Evolutionary conservation across 1,140 invertebrate species (phyloP).

Genomic region (Aphelinus atriplicis): DNA sequence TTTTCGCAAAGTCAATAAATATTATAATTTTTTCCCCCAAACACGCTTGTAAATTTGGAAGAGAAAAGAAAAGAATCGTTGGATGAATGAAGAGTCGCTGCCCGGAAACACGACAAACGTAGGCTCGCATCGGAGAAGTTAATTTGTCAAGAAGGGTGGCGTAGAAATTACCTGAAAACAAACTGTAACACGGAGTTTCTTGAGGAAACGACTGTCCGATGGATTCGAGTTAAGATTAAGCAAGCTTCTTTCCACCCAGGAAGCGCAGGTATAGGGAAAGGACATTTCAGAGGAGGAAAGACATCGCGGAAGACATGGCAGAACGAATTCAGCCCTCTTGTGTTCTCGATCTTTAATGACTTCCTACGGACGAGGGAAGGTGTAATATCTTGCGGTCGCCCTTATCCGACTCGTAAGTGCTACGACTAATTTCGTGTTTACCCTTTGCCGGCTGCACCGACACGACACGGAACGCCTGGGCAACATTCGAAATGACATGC

Average conservation of each 20-base stretch:
- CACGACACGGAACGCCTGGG: not conserved
- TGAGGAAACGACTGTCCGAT: slow-evolving; percentile 28
- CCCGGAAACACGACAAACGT: too few relatives aligned
- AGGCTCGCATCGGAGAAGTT: not conserved
- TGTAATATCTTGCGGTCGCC: slow-evolving; percentile 34
- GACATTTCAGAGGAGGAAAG: slow-evolving; percentile 7
- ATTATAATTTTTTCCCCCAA: too few relatives aligned
- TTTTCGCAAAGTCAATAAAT: too few relatives aligned
- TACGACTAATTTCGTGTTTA: slow-evolving; percentile 35
- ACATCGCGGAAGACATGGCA: not conserved
- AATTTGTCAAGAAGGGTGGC: not conserved
- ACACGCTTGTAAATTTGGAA: too few relatives aligned
- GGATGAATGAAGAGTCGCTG: too few relatives aligned
- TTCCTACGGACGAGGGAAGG: slow-evolving; percentile 20
- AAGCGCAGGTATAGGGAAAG: slow-evolving; percentile 6
- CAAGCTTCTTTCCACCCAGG: slow-evolving; percentile 14
- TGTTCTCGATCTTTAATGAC: slow-evolving; percentile 35
- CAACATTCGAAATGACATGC: slow-evolving; percentile 36
- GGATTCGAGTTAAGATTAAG: slow-evolving; percentile 15
- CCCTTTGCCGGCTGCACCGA: not conserved
- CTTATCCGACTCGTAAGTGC: not conserved
- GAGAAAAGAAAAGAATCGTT: too few relatives aligned
- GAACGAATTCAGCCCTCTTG: not conserved
- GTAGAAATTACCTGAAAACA: not conserved
- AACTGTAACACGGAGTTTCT: slow-evolving; percentile 8